phyloP scores from a whole-genome alignment of 2,888 invertebrate species.

The Oscheius sp. region DNA sequence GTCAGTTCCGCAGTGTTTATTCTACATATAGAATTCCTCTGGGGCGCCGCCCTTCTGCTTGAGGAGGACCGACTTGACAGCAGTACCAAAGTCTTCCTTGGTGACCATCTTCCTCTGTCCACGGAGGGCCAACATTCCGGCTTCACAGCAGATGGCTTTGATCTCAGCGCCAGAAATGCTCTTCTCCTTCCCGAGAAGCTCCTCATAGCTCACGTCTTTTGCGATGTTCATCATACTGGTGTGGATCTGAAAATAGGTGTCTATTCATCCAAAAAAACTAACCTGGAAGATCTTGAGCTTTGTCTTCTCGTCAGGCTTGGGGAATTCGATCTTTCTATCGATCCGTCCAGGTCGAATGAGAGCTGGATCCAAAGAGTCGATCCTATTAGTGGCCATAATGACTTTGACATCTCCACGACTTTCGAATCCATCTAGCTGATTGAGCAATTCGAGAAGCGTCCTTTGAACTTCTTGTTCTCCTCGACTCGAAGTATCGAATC shows the following conservation, averaged over 20 bases:
- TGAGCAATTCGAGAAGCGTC: slow-evolving; percentile 96
- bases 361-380: slow-evolving; percentile 97
- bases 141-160: slow-evolving; percentile 58
- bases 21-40: slow-evolving; percentile 44
- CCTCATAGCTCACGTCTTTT: slow-evolving; percentile 51
- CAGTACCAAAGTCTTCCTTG: slow-evolving; percentile 43
- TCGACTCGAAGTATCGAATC: slow-evolving; percentile 95
- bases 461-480: slow-evolving; percentile 96
- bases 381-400: slow-evolving; percentile 95
- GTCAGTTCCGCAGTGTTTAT: slow-evolving; percentile 20
- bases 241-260: slow-evolving; percentile 38
- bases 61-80: slow-evolving; percentile 44
- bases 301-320: slow-evolving; percentile 96
- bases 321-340: slow-evolving; percentile 93
- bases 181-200: slow-evolving; percentile 50
- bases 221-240: slow-evolving; percentile 50
- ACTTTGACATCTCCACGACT: slow-evolving; percentile 94
- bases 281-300: slow-evolving; percentile 78
- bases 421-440: slow-evolving; percentile 97
- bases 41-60: slow-evolving; percentile 48
- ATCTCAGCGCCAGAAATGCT: slow-evolving; percentile 58
- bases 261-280: not conserved
- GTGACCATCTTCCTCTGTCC: slow-evolving; percentile 46
- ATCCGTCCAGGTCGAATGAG: slow-evolving; percentile 97
- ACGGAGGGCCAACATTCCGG: slow-evolving; percentile 59